Evolutionary conservation across 2,888 invertebrate species (phyloP).

Genomic region (Acholoe squamosa): DNA sequence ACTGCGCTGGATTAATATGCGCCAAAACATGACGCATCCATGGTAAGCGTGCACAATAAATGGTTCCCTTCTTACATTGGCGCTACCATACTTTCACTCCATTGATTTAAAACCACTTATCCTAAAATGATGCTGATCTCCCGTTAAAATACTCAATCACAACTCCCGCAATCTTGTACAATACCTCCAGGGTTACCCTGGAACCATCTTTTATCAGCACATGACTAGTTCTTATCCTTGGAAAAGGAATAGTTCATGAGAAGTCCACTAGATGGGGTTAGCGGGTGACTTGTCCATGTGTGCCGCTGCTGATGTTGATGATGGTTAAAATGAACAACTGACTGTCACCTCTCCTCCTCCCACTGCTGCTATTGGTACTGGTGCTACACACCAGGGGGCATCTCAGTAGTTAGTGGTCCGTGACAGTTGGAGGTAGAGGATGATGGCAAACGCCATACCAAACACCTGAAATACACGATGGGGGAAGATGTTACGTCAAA

Average conservation of each 20-base stretch:
- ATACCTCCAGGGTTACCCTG: no score
- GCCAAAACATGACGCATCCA: background rate
- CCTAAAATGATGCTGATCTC: no score
- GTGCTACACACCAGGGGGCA: background rate
- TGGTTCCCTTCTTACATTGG: no score
- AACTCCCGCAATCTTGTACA: no score
- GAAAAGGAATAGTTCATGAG: no score
- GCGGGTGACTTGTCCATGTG: background rate
- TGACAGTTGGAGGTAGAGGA: conserved; percentile 39
- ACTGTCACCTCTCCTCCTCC: background rate
- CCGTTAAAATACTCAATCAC: no score
- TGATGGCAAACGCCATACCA: conserved; percentile 36
- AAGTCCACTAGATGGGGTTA: background rate
- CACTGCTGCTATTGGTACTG: no score
- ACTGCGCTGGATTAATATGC: background rate
- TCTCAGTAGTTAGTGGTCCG: background rate
- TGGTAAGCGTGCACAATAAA: background rate
- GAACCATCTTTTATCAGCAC: no score
- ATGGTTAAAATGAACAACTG: background rate
- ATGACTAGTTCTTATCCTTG: no score
- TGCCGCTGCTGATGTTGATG: background rate
- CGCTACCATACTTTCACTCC: no score
- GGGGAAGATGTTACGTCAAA: background rate
- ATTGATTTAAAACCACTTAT: no score
- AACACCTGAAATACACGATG: background rate